Conservation (phyloP, 53 echinoderm and acorn worm genomes). For the Patiria pectinifera region DNA sequence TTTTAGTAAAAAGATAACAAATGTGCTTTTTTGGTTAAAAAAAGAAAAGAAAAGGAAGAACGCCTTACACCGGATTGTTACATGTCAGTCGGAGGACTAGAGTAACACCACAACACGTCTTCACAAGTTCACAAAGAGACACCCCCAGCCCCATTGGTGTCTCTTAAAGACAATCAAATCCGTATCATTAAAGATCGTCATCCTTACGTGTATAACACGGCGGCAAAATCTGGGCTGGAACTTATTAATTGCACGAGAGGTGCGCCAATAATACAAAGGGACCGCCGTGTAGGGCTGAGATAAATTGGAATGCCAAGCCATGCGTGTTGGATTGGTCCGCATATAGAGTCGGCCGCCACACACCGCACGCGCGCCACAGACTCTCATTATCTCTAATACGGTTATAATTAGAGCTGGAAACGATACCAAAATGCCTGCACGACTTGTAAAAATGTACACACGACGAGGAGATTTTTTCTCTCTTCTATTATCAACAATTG, state of each 20-base stretch:
- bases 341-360: not conserved
- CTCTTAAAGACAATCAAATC: not conserved
- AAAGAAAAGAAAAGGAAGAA: no score
- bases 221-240: not conserved
- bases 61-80: no score
- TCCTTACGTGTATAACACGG: not conserved
- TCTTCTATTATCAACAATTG: not conserved
- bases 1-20: no score
- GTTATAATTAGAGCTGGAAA: not conserved
- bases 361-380: not conserved
- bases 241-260: not conserved
- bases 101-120: no score
- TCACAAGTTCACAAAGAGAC: no score
- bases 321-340: not conserved
- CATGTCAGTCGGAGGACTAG: no score
- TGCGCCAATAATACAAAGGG: not conserved
- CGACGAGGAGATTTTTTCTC: not conserved
- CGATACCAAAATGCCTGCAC: not conserved
- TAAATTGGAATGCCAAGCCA: slow-evolving; percentile 4
- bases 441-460: slow-evolving; percentile 23
- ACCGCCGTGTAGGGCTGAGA: not conserved
- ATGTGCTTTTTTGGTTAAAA: no score
- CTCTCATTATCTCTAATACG: not conserved
- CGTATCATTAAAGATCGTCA: not conserved
- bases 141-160: not conserved